Evolutionary conservation across 1,140 invertebrate species (phyloP).

Genomic region (Euura saliciscinereae): DNA sequence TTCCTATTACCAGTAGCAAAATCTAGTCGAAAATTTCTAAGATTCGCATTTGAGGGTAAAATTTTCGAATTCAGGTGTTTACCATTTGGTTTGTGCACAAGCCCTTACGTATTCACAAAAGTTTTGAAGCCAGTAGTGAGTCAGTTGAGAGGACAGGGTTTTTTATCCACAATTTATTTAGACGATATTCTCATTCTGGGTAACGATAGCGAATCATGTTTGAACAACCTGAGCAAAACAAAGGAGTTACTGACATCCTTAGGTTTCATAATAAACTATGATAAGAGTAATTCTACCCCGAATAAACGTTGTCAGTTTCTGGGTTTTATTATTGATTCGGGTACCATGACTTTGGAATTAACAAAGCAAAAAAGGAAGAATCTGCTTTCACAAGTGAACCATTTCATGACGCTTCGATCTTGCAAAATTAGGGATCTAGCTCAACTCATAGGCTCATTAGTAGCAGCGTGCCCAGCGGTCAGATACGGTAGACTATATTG

Average conservation of each 20-base stretch:
- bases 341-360: slow-evolving; percentile 25
- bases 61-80: slow-evolving; percentile 28
- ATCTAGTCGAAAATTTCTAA: slow-evolving; percentile 13
- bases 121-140: slow-evolving; percentile 33
- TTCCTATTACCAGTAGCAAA: slow-evolving; percentile 11
- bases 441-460: slow-evolving; percentile 29
- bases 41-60: slow-evolving; percentile 20
- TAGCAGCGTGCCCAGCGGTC: slow-evolving; percentile 29
- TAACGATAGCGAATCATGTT: slow-evolving; percentile 24
- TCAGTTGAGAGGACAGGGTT: slow-evolving; percentile 22
- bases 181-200: slow-evolving; percentile 23
- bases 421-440: slow-evolving; percentile 34
- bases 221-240: slow-evolving; percentile 22
- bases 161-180: slow-evolving; percentile 35
- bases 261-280: slow-evolving; percentile 33
- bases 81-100: slow-evolving; percentile 37
- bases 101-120: slow-evolving; percentile 42
- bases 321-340: slow-evolving; percentile 31
- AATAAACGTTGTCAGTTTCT: slow-evolving; percentile 26
- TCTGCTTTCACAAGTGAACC: slow-evolving; percentile 15
- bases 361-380: slow-evolving; percentile 22
- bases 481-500: slow-evolving; percentile 34
- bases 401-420: slow-evolving; percentile 8
- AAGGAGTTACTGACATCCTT: slow-evolving; percentile 18
- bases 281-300: slow-evolving; percentile 31